These are phyloP conservation scores for Spodoptera littoralis DNA, from an alignment of 2,888 invertebrate genomes.

Conservation along the genomic window DNA sequence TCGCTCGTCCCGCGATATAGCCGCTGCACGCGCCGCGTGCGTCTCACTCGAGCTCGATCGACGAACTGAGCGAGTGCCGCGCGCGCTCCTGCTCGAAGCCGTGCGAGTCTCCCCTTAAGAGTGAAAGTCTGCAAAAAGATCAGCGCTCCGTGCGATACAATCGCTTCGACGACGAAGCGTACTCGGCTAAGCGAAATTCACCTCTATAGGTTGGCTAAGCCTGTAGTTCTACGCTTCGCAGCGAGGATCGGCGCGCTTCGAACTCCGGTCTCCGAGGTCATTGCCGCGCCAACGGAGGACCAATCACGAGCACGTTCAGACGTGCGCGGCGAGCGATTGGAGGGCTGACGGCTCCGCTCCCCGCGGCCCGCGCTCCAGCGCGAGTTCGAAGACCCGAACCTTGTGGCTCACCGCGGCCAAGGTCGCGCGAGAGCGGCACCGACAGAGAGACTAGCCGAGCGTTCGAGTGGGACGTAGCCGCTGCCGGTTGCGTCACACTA, in stretches of 20 bases:
- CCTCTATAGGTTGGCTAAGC: conserved; percentile 85
- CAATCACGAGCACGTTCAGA: conserved; percentile 86
- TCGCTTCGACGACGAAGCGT: conserved; percentile 78
- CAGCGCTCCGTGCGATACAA: conserved; percentile 86
- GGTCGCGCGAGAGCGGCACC: conserved; percentile 89
- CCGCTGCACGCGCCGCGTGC: conserved; percentile 84
- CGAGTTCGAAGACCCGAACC: conserved; percentile 95
- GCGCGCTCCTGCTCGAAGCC: conserved; percentile 81
- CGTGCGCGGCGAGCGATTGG: conserved; percentile 84
- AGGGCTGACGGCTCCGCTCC: conserved; percentile 78
- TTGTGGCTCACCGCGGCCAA: conserved; percentile 96
- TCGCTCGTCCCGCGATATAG: conserved; percentile 73
- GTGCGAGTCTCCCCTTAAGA: conserved; percentile 85
- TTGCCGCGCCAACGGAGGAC: conserved; percentile 91
- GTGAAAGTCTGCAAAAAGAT: conserved; percentile 90
- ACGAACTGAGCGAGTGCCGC: conserved; percentile 86
- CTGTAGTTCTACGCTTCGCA: conserved; percentile 86
- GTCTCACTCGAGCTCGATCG: conserved; percentile 88
- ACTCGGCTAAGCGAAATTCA: conserved; percentile 83
- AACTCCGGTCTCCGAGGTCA: conserved; percentile 95
- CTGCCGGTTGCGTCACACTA: conserved; percentile 86
- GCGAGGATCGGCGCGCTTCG: conserved; percentile 93
- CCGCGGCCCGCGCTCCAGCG: conserved; percentile 74
- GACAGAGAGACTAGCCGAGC: conserved; percentile 76
- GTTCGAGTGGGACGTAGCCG: conserved; percentile 82